Conservation (phyloP, 2,113 vertebrate genomes). For the Anhinga anhinga region DNA sequence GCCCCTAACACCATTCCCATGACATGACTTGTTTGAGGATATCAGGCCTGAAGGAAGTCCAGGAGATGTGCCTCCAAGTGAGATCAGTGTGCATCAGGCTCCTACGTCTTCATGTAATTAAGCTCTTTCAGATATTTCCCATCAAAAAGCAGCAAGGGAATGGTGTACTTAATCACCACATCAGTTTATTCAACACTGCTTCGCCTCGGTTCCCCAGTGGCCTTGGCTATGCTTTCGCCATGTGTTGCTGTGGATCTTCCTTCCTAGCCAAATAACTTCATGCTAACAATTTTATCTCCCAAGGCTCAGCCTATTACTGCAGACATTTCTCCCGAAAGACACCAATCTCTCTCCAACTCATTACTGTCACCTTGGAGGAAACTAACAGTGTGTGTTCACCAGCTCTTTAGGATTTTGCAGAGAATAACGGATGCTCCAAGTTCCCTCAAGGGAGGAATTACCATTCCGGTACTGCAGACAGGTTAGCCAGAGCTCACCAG, state of each 20-base stretch:
- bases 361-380: neutral
- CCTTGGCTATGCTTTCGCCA: neutral
- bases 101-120: neutral
- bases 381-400: accelerated
- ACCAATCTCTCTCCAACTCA: neutral
- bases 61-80: neutral
- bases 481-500: neutral
- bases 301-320: neutral
- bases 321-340: neutral
- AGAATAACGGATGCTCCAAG: neutral
- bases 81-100: neutral
- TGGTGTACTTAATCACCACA: neutral
- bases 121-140: neutral
- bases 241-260: neutral
- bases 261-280: neutral
- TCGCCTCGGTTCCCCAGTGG: neutral
- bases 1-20: neutral
- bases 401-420: neutral
- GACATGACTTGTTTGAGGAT: neutral
- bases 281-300: neutral
- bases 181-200: neutral
- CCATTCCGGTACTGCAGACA: neutral
- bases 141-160: neutral
- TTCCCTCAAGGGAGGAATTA: neutral
- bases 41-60: neutral